Conservation (phyloP, 1,140 invertebrate species). For the Polyergus mexicanus region DNA sequence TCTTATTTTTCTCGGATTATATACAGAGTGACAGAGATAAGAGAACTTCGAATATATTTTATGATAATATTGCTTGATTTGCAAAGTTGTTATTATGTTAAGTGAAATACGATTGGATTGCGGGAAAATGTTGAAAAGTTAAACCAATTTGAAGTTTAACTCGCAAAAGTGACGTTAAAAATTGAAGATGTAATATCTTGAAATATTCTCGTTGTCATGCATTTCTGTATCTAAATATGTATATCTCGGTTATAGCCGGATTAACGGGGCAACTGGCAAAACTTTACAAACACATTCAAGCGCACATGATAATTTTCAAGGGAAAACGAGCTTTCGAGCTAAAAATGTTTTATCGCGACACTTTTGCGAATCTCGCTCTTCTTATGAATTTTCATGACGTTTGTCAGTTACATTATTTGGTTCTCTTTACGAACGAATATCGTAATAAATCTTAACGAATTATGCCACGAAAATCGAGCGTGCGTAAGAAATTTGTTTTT, state of each 20-base stretch:
- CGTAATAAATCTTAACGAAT: background rate
- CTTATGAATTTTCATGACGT: background rate
- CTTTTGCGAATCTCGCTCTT: slow-evolving; percentile 29
- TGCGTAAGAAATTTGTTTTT: background rate
- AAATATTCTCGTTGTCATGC: slow-evolving; percentile 72
- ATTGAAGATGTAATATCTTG: slow-evolving; percentile 61
- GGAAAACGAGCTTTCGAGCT: slow-evolving; percentile 29
- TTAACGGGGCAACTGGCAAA: slow-evolving; percentile 66
- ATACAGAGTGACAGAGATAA: slow-evolving; percentile 5
- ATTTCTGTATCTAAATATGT: slow-evolving; percentile 75
- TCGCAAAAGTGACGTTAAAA: slow-evolving; percentile 38
- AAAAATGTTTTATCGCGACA: slow-evolving; percentile 49
- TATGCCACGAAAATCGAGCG: background rate
- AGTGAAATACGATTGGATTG: slow-evolving; percentile 24
- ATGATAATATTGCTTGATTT: slow-evolving; percentile 16
- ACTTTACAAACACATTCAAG: slow-evolving; percentile 63
- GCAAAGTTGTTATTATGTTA: slow-evolving; percentile 32
- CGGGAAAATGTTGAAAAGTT: slow-evolving; percentile 23
- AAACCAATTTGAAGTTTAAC: slow-evolving; percentile 60
- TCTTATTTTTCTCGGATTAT: background rate
- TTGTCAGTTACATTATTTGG: background rate
- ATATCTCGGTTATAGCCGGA: slow-evolving; percentile 61
- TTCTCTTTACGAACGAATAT: background rate
- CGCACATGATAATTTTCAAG: slow-evolving; percentile 40
- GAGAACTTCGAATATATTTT: background rate